These are phyloP conservation scores for Galaxias olidus DNA, from an alignment of 2,797 vertebrate genomes.

Conservation along the genomic window DNA sequence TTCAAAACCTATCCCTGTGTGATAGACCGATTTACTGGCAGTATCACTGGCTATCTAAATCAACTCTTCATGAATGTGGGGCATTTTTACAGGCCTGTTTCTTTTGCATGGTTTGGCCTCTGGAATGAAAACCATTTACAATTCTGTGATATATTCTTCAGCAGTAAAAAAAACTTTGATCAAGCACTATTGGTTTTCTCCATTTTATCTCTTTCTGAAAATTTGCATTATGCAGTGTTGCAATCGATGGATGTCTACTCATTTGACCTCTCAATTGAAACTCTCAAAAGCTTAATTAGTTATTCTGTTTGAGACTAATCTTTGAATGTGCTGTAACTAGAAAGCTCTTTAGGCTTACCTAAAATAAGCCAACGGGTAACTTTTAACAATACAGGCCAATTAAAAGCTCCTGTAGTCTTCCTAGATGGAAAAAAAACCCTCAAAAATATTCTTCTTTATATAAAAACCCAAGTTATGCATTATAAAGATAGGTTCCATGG, in stretches of 20 bases:
- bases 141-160: conserved; percentile 31
- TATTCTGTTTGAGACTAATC: no score
- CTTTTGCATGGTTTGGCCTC: conserved; percentile 15
- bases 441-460: no score
- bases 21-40: conserved; percentile 29
- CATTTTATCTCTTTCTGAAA: conserved; percentile 32
- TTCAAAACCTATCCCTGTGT: neutral
- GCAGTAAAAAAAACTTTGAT: conserved; percentile 35
- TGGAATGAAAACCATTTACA: conserved; percentile 20
- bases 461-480: no score
- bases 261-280: no score
- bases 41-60: conserved; percentile 15
- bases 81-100: neutral
- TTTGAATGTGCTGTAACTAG: no score
- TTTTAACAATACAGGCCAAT: no score
- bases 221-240: conserved; percentile 6
- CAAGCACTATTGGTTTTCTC: conserved; percentile 13
- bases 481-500: no score
- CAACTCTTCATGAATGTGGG: conserved; percentile 1
- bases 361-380: no score
- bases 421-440: no score
- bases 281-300: no score
- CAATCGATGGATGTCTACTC: neutral
- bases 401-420: no score
- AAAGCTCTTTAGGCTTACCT: no score